These are phyloP conservation scores for Acanthopagrus latus DNA, from an alignment of 2,797 vertebrate species.

Conservation along the genomic window DNA sequence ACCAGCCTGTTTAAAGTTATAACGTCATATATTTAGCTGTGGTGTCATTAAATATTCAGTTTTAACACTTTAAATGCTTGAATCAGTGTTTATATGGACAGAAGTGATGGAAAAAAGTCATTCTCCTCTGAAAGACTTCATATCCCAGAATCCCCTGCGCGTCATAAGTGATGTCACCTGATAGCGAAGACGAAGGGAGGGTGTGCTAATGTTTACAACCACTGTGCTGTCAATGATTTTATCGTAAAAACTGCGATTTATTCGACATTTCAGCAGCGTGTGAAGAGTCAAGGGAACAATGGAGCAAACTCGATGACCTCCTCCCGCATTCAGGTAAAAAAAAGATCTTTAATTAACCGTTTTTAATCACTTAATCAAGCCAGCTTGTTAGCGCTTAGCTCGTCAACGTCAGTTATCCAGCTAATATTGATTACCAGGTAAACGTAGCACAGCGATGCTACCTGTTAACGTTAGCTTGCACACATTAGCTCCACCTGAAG, in stretches of 20 bases:
- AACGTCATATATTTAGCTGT: background rate
- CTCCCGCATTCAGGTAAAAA: conserved; percentile 61
- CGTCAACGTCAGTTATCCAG: conserved; percentile 20
- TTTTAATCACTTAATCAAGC: conserved; percentile 6
- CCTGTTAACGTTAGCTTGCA: background rate
- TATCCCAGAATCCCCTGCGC: conserved; percentile 64
- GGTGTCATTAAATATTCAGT: background rate
- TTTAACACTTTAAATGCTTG: background rate
- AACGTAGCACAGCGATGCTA: conserved; percentile 9
- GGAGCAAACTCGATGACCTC: conserved; percentile 33
- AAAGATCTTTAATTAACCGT: background rate
- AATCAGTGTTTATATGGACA: background rate
- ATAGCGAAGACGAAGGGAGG: conserved; percentile 55
- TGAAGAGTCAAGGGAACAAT: conserved; percentile 10
- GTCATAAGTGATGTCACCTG: conserved; percentile 77
- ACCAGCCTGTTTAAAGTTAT: no score
- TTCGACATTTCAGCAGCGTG: conserved; percentile 26
- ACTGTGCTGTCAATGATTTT: conserved; percentile 43
- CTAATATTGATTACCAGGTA: conserved; percentile 29
- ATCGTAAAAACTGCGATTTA: conserved; percentile 36
- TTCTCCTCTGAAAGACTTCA: conserved; percentile 52
- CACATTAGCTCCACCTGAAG: background rate
- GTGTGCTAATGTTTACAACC: conserved; percentile 82
- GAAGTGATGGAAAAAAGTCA: no score
- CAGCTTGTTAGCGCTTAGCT: conserved; percentile 62